A percentile compares a stretch with the other conserved stretches of the same genome.
Conservation (phyloP, 2,888 invertebrate species). For the Carterocephalus palaemon region DNA sequence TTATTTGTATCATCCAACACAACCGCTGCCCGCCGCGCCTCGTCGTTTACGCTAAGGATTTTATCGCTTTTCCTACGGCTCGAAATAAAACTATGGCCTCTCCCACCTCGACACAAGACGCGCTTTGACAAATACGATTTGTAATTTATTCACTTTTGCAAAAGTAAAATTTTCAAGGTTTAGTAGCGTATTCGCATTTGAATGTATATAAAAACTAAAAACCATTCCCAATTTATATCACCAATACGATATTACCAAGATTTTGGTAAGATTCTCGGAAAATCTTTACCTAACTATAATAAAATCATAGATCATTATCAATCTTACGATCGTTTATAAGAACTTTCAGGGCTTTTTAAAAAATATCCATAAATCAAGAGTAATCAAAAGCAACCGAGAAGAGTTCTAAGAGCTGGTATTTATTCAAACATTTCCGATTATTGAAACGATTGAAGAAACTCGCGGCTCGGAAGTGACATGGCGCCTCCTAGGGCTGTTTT, state of each 20-base stretch:
- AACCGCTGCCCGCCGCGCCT: slow-evolving; percentile 3
- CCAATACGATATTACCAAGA: no score
- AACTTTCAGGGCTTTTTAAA: no score
- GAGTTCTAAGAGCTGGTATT: not conserved
- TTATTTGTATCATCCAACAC: slow-evolving; percentile 18
- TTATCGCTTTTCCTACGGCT: slow-evolving; percentile 19
- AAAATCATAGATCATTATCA: no score
- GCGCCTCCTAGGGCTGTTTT: slow-evolving; percentile 43
- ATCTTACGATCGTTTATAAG: no score
- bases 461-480: slow-evolving; percentile 48
- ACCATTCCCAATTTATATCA: no score
- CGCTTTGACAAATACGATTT: not conserved
- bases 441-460: slow-evolving; percentile 24
- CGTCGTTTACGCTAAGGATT: slow-evolving; percentile 18
- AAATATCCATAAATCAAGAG: no score
- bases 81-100: slow-evolving; percentile 8
- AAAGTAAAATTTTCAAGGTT: no score
- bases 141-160: not conserved
- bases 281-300: no score
- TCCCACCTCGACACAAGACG: not conserved
- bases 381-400: slow-evolving; percentile 7
- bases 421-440: slow-evolving; percentile 19
- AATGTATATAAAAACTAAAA: no score
- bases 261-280: no score
- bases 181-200: no score